Evolutionary conservation across 2,888 invertebrate species (phyloP).

Genomic region (Drosophila buzzatii): DNA sequence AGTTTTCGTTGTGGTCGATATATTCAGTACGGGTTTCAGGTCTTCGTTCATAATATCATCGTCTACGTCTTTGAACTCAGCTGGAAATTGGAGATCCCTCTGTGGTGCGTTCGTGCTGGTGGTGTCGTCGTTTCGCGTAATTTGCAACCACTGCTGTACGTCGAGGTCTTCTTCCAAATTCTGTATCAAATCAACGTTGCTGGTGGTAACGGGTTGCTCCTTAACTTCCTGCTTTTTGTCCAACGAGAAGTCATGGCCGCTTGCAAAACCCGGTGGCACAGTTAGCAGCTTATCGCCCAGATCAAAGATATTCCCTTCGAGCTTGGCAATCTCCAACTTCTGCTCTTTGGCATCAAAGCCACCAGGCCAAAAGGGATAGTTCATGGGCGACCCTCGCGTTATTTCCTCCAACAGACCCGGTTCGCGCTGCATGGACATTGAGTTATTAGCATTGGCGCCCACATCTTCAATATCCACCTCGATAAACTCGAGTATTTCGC

Average conservation of each 20-base stretch:
- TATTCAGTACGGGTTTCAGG: constrained; percentile 89
- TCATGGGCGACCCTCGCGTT: constrained; percentile 90
- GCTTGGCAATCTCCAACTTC: constrained; percentile 85
- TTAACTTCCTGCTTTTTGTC: constrained; percentile 1
- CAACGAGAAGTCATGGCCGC: constrained; percentile 86
- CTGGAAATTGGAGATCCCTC: constrained; percentile 37
- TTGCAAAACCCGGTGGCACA: constrained; percentile 89
- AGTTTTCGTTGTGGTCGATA: constrained; percentile 86
- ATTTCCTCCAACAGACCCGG: constrained; percentile 90
- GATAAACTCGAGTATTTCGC: constrained; percentile 90
- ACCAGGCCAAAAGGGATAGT: constrained; percentile 95
- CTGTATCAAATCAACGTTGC: constrained; percentile 81
- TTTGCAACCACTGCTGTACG: constrained; percentile 82
- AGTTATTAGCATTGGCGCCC: constrained; percentile 90
- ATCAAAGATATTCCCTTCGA: constrained; percentile 84
- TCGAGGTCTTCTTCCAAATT: constrained; percentile 82
- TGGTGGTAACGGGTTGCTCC: constrained; percentile 36
- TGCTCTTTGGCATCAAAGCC: constrained; percentile 88
- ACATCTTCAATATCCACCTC: constrained; percentile 87
- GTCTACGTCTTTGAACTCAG: constrained; percentile 78
- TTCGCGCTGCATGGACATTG: constrained; percentile 92
- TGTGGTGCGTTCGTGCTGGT: not conserved
- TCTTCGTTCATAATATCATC: constrained; percentile 83
- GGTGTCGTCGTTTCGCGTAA: constrained; percentile 58
- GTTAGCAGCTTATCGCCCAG: constrained; percentile 85